A percentile compares a stretch with the other conserved stretches of the same genome.
Conservation (phyloP, 2,113 vertebrate species). For the Bambusicola thoracicus region DNA sequence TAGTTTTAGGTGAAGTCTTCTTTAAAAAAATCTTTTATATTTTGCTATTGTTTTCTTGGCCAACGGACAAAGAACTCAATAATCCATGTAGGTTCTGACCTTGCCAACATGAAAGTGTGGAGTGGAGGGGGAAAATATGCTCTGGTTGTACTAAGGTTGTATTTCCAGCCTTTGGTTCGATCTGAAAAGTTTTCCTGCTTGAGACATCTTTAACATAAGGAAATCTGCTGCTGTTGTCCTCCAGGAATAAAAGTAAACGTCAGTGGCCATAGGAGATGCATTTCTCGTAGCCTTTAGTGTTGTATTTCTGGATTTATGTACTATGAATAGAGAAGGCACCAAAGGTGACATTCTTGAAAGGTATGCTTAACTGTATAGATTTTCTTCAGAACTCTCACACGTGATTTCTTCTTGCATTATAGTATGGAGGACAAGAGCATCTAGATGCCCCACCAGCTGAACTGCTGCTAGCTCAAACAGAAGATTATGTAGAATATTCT, state of each 20-base stretch:
- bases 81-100: background rate
- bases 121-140: background rate
- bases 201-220: background rate
- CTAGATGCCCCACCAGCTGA: conserved; percentile 91
- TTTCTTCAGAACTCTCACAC: background rate
- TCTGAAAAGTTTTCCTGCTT: background rate
- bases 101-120: background rate
- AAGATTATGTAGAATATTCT: conserved; percentile 97
- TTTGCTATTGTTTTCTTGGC: background rate
- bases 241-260: background rate
- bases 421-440: conserved; percentile 97
- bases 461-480: conserved; percentile 93
- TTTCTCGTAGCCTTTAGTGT: background rate
- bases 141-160: background rate
- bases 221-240: background rate
- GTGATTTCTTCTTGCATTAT: background rate
- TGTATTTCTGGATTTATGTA: background rate
- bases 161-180: background rate
- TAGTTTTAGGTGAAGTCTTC: background rate
- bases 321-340: background rate
- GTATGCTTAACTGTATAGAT: background rate
- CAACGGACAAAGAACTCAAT: background rate
- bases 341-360: background rate
- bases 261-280: background rate
- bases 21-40: background rate